phyloP scores from a whole-genome alignment of 2,888 invertebrate genomes.

The Furcula furcula region DNA sequence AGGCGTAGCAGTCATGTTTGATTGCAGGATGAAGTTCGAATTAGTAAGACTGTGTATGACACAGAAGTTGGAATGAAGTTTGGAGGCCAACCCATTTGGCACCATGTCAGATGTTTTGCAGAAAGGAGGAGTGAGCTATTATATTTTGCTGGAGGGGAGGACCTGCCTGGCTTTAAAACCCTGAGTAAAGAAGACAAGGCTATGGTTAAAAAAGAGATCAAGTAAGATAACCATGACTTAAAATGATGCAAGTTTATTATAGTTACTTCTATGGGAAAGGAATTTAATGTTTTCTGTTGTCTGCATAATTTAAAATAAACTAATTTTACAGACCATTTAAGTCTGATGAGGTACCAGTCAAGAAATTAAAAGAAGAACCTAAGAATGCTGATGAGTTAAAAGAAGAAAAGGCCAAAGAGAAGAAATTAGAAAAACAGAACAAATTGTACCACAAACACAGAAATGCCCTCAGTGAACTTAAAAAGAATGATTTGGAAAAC shows the following conservation, averaged over 20 bases:
- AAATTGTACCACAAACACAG: constrained; percentile 74
- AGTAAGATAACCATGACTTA: constrained; percentile 69
- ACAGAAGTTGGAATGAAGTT: constrained; percentile 89
- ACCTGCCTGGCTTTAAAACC: constrained; percentile 88
- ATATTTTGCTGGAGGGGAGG: constrained; percentile 87
- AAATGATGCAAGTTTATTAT: too few relatives aligned
- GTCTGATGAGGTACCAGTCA: constrained; percentile 82
- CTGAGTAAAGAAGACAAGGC: constrained; percentile 88
- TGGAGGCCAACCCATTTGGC: constrained; percentile 94
- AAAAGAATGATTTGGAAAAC: constrained; percentile 82
- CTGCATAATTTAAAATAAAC: constrained; percentile 1
- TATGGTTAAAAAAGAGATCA: constrained; percentile 83
- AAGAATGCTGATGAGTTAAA: constrained; percentile 75
- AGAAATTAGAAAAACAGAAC: constrained; percentile 87
- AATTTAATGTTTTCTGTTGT: too few relatives aligned
- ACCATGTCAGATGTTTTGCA: constrained; percentile 95
- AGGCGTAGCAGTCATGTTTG: constrained; percentile 3
- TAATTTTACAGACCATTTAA: constrained; percentile 46
- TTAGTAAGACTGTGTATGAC: constrained; percentile 93
- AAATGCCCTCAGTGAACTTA: constrained; percentile 65
- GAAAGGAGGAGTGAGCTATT: constrained; percentile 86
- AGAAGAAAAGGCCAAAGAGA: constrained; percentile 77
- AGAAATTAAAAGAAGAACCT: constrained; percentile 86
- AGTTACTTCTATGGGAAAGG: too few relatives aligned
- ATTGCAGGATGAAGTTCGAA: constrained; percentile 85